Conservation (phyloP, 37 sponge, comb jelly and placozoan genomes). For the Hormiphora californensis region DNA sequence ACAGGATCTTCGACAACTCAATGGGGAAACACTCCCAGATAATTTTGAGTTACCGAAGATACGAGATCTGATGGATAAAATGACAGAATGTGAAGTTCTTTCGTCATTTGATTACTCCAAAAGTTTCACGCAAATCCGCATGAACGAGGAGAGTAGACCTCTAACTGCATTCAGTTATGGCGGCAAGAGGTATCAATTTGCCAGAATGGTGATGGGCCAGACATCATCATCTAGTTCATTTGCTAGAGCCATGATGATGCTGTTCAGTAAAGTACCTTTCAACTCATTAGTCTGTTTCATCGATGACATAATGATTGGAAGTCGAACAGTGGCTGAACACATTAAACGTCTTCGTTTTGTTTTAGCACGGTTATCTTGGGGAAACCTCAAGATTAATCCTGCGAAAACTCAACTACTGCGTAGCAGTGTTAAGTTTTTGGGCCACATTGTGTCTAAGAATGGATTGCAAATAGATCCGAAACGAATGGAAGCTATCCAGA, state of each 20-base stretch:
- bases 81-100: background rate
- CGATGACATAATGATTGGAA: background rate
- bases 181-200: background rate
- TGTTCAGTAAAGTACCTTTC: background rate
- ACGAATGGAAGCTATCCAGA: background rate
- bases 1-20: background rate
- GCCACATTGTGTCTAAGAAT: background rate
- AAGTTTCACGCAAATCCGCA: constrained; percentile 26
- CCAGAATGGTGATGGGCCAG: background rate
- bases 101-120: constrained; percentile 13
- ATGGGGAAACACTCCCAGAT: constrained; percentile 7
- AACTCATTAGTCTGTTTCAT: background rate
- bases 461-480: background rate
- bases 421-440: background rate
- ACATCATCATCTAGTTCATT: background rate
- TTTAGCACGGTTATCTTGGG: constrained; percentile 5
- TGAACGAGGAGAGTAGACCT: background rate
- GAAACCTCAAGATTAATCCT: background rate
- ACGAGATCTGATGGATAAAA: constrained; percentile 17
- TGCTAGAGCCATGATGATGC: background rate
- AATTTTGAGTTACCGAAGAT: constrained; percentile 2
- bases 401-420: background rate
- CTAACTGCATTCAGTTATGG: background rate
- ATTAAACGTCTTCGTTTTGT: constrained; percentile 11
- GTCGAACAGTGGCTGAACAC: constrained; percentile 31